These are phyloP conservation scores for Labeo catla DNA, from an alignment of 2,113 vertebrate species.

Conservation along the genomic window DNA sequence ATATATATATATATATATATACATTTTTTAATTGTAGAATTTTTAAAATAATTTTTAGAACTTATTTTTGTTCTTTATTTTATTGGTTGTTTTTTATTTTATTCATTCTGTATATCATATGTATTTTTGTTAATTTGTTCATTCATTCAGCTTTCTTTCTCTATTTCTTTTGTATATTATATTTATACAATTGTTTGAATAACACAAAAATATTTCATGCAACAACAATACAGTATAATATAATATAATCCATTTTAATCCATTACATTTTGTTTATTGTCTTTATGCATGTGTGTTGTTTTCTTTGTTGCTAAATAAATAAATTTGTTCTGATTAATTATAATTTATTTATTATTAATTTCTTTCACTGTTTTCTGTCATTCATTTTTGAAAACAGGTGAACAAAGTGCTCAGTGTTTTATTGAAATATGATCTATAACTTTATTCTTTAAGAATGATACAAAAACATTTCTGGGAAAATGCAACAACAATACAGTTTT, in stretches of 20 bases:
- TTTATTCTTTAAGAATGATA: conserved; percentile 30
- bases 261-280: neutral
- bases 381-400: neutral
- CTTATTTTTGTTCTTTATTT: too few relatives aligned
- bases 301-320: neutral
- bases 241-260: neutral
- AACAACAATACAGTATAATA: neutral
- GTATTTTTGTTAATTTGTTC: too few relatives aligned
- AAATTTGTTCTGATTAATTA: neutral
- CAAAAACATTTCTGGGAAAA: conserved; percentile 15
- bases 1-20: too few relatives aligned
- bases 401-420: neutral
- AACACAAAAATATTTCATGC: neutral
- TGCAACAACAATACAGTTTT: neutral
- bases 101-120: too few relatives aligned
- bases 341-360: neutral
- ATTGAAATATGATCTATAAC: neutral
- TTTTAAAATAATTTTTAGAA: too few relatives aligned
- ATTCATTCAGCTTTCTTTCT: too few relatives aligned
- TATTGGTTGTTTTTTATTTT: too few relatives aligned
- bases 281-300: neutral
- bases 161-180: too few relatives aligned
- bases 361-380: too few relatives aligned
- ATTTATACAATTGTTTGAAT: too few relatives aligned
- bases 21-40: too few relatives aligned